Evolutionary conservation across 1,140 invertebrate genomes (phyloP), one percentile per base, ranked within the genome.

Genomic region (Polypedilum pembai): DNA sequence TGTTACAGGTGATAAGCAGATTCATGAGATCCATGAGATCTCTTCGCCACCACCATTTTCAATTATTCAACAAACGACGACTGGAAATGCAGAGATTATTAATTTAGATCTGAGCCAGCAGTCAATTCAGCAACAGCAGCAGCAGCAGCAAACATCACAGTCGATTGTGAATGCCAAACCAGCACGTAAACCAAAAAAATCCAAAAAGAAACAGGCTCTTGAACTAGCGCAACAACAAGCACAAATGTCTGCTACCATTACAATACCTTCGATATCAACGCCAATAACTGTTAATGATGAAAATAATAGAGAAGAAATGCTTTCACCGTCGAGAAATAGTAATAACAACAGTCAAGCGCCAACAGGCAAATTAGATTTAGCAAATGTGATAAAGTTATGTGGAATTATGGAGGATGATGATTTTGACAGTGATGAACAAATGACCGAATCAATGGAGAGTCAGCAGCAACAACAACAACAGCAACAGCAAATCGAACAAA

Each of bases 321-420:
- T 74, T 8, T 75, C 69, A 10, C 21, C 74, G 8, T 45, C 63
- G 0, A 79, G 80, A 76, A 76, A 78, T 15, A 81, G 81, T 79
- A 81, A 75, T 78, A 81, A 56, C n/a, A 56, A 69, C 17, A 69
- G 65, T 69, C 65, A 69, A 69, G 65, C 65, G 17, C 65, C 65
- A 77, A 82, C 80, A 45, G 80, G 80, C 3, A 85, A 85, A 79
- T 77, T 86, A 65, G 85, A 86, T 79, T 79, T 86, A 75, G 85
- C 85, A 65, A 86, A 86, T 79, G 84, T 86, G 15, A 86, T 86
- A 85, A 86, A 86, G 79, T 78, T 86, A 15, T 83, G 82, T 75
- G 82, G 79, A 40, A 82, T 82, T 24, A 82, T 79, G 8, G 81
- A 81, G 56, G 81, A 82, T 21, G 81, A 82, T 65, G 81, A 82